phyloP scores from a whole-genome alignment of 2,113 vertebrate genomes.

The Tupaia chinensis region DNA sequence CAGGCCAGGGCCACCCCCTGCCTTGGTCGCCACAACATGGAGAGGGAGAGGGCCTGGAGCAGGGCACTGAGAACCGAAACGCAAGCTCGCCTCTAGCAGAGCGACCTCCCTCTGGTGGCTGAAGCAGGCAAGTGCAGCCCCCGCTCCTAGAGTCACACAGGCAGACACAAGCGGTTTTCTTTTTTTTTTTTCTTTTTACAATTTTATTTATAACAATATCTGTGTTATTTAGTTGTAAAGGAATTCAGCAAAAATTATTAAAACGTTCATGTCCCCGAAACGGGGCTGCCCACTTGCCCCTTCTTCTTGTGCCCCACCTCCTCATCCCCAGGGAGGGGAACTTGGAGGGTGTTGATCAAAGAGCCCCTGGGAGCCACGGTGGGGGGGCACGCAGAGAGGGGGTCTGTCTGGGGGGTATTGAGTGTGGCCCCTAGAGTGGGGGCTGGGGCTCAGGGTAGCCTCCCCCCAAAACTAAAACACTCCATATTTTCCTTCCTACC shows the following conservation, averaged over 20 bases:
- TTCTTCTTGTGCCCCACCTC: slow-evolving; percentile 60
- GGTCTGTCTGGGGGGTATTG: slow-evolving; percentile 43
- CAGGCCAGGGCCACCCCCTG: neutral
- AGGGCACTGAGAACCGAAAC: neutral
- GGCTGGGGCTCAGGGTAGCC: neutral
- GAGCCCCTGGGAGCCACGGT: slow-evolving; percentile 53
- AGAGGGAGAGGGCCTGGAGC: neutral
- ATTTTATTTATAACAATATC: slow-evolving; percentile 96
- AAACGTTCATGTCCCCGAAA: slow-evolving; percentile 89
- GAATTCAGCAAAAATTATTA: slow-evolving; percentile 95
- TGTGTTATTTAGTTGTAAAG: slow-evolving; percentile 97
- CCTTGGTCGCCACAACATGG: neutral
- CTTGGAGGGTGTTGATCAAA: slow-evolving; percentile 36
- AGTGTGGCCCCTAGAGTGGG: slow-evolving; percentile 27
- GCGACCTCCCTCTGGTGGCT: slow-evolving; percentile 60
- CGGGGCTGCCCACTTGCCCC: slow-evolving; percentile 80
- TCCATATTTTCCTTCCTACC: slow-evolving; percentile 56
- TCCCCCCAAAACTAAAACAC: slow-evolving; percentile 52
- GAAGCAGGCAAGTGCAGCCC: neutral
- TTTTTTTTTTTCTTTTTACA: slow-evolving; percentile 85
- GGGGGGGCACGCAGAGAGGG: neutral
- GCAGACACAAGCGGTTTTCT: slow-evolving; percentile 70
- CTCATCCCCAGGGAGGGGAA: slow-evolving; percentile 40
- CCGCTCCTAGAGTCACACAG: slow-evolving; percentile 67
- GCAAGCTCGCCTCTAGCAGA: too few relatives aligned